phyloP scores from a whole-genome alignment of 2,888 invertebrate species.

The Hirudinaria manillensis region DNA sequence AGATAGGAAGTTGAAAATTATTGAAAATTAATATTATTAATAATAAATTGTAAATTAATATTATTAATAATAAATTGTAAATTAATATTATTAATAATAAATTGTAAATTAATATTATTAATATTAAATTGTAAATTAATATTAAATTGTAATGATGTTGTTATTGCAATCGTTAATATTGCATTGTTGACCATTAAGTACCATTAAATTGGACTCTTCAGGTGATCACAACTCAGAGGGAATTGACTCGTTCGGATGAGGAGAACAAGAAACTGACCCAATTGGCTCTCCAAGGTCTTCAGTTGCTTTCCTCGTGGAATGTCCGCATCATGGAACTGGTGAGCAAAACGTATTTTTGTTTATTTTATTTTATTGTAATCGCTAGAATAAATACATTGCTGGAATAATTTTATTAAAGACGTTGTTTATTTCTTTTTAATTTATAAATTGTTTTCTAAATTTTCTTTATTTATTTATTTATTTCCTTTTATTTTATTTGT shows the following conservation, averaged over 20 bases:
- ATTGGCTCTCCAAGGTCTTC: constrained; percentile 81
- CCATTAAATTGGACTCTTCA: constrained; percentile 44
- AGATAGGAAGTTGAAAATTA: too few relatives aligned
- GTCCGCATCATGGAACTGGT: constrained; percentile 84
- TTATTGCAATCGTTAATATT: neutral
- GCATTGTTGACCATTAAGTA: neutral
- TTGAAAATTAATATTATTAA: too few relatives aligned
- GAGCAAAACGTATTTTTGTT: constrained; percentile 33
- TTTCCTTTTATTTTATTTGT: neutral
- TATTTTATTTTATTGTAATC: neutral
- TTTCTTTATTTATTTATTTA: neutral
- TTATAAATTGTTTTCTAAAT: neutral
- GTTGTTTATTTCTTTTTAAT: neutral
- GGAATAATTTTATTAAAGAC: too few relatives aligned
- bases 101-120: too few relatives aligned
- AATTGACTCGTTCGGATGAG: constrained; percentile 74
- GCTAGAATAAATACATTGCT: neutral
- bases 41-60: too few relatives aligned
- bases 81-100: too few relatives aligned
- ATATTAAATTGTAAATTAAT: too few relatives aligned
- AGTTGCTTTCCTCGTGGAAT: constrained; percentile 91
- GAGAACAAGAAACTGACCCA: constrained; percentile 84
- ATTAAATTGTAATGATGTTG: too few relatives aligned
- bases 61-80: too few relatives aligned
- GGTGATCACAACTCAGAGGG: constrained; percentile 87